phyloP scores from a whole-genome alignment of 2,113 vertebrate genomes.

The Gopherus evgoodei region DNA sequence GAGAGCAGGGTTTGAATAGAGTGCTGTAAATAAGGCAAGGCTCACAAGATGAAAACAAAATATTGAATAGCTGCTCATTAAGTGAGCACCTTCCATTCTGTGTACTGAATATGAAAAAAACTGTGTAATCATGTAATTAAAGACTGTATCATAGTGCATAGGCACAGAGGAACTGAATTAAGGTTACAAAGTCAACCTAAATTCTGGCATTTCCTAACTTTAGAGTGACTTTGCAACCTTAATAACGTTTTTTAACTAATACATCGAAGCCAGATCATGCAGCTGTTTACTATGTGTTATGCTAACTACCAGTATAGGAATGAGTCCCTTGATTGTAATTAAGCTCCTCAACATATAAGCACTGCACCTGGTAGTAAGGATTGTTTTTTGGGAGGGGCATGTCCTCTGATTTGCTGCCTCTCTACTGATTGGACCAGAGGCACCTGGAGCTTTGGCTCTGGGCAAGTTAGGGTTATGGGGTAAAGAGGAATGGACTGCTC shows the following conservation, averaged over 20 bases:
- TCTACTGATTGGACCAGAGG: not conserved
- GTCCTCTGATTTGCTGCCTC: not conserved
- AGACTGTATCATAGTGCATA: not conserved
- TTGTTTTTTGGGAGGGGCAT: fast-evolving
- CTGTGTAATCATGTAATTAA: not conserved
- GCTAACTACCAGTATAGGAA: not conserved
- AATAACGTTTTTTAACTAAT: not conserved
- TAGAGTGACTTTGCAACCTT: not conserved
- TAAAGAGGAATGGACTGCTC: not conserved
- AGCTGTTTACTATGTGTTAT: not conserved
- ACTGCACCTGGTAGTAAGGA: not conserved
- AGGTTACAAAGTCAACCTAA: not conserved
- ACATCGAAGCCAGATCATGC: not conserved
- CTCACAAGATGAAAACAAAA: not conserved
- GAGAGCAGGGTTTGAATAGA: not conserved
- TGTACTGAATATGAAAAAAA: not conserved
- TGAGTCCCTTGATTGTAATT: not conserved
- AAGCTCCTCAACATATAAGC: not conserved
- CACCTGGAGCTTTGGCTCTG: not conserved
- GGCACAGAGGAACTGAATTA: not conserved
- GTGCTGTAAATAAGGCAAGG: not conserved
- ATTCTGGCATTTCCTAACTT: not conserved
- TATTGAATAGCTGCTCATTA: not conserved
- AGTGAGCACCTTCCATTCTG: not conserved
- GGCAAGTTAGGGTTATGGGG: not conserved